These are phyloP conservation scores for Toxostoma redivivum DNA, from an alignment of 2,113 vertebrate genomes.

Conservation along the genomic window DNA sequence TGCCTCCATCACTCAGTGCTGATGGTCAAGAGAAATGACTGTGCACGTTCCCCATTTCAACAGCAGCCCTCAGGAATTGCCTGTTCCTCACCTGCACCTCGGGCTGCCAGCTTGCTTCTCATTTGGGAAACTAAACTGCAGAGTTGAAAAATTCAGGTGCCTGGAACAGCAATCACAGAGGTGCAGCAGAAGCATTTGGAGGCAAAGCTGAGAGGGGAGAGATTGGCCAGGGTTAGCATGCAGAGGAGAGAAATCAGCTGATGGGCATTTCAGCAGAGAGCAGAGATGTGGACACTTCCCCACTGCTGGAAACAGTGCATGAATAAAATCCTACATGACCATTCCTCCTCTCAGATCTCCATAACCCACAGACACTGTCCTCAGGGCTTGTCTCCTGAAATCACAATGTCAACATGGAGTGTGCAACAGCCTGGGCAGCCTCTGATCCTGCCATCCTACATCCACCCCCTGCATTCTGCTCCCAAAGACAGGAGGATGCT, in stretches of 20 bases:
- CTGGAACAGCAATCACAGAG: not conserved
- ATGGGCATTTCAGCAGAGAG: not conserved
- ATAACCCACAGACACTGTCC: not conserved
- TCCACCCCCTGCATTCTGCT: not conserved
- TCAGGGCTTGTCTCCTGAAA: not conserved
- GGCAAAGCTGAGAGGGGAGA: not conserved
- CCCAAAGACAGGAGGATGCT: not conserved
- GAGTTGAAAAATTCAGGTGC: constrained; percentile 22
- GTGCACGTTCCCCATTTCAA: not conserved
- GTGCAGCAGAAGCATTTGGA: not conserved
- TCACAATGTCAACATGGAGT: not conserved
- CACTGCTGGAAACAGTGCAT: not conserved
- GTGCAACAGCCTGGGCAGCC: not conserved
- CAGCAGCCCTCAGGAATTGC: not conserved
- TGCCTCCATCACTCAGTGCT: not conserved
- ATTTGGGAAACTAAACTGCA: not conserved
- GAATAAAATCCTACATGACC: not conserved
- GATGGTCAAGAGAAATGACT: not conserved
- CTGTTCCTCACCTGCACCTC: not conserved
- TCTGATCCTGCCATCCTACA: not conserved
- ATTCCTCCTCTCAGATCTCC: not conserved
- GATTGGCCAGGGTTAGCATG: accelerated
- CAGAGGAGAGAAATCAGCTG: not conserved
- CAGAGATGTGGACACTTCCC: not conserved
- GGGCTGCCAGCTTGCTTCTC: not conserved